Evolutionary conservation across 1,140 invertebrate species (phyloP).

Genomic region (Zaprionus nigranus): DNA sequence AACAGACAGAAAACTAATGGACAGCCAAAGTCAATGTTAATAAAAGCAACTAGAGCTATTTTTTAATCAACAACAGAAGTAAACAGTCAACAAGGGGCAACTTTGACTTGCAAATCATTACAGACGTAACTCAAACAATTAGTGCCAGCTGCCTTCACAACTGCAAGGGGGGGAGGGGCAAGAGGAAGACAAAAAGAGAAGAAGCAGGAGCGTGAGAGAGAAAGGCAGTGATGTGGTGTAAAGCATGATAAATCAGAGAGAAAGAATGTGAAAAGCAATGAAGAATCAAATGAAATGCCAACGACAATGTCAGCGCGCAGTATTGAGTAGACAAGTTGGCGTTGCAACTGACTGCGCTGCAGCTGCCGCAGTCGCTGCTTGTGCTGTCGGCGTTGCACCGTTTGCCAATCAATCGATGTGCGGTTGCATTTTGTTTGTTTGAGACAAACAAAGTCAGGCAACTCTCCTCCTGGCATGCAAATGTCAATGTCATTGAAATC

Average conservation of each 20-base stretch:
- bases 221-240: constrained; percentile 17
- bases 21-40: constrained; percentile 57
- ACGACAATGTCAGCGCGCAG: constrained; percentile 61
- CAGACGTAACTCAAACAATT: constrained; percentile 82
- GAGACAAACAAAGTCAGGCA: constrained; percentile 20
- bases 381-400: background rate
- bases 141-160: constrained; percentile 71
- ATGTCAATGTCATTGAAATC: constrained; percentile 79
- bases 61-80: constrained; percentile 80
- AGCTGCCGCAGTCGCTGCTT: background rate
- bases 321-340: constrained; percentile 5
- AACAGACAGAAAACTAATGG: constrained; percentile 48
- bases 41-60: constrained; percentile 52
- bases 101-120: constrained; percentile 83
- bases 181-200: constrained; percentile 17
- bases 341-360: background rate
- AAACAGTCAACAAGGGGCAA: constrained; percentile 50
- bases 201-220: constrained; percentile 4
- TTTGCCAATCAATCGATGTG: constrained; percentile 67
- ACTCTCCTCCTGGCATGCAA: constrained; percentile 56
- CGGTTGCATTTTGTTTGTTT: constrained; percentile 72
- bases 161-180: constrained; percentile 52
- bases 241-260: background rate
- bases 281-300: constrained; percentile 69
- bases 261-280: constrained; percentile 25